Evolutionary conservation across 2,797 vertebrate species (phyloP).

Genomic region (Crenuchus spilurus): DNA sequence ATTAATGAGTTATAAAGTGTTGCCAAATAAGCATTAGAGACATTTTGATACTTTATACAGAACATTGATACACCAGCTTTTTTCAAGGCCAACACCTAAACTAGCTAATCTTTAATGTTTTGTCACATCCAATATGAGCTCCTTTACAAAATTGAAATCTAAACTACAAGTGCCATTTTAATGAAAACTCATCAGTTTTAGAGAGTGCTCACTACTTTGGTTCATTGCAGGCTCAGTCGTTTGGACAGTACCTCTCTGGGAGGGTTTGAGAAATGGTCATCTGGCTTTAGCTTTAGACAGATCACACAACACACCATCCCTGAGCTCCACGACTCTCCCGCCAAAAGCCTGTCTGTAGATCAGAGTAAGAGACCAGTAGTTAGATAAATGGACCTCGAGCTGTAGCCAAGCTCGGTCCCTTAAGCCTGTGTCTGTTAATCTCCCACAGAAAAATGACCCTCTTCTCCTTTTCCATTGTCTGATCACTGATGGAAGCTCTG

Average conservation of each 20-base stretch:
- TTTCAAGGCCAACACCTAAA: too few relatives aligned
- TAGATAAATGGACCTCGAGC: slow-evolving; percentile 25
- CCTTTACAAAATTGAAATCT: too few relatives aligned
- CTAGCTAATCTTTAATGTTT: too few relatives aligned
- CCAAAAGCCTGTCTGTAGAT: slow-evolving; percentile 15
- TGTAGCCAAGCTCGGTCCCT: slow-evolving; percentile 24
- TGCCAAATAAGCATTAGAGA: too few relatives aligned
- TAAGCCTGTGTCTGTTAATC: slow-evolving; percentile 16
- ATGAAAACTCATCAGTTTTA: neutral
- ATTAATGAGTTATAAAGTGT: too few relatives aligned
- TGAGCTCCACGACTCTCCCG: neutral
- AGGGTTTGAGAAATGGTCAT: slow-evolving; percentile 5
- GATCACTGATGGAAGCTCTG: slow-evolving; percentile 24
- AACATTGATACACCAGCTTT: too few relatives aligned
- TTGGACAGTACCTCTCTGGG: too few relatives aligned
- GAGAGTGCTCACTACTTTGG: too few relatives aligned
- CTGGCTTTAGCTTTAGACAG: neutral
- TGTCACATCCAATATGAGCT: too few relatives aligned
- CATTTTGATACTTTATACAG: too few relatives aligned
- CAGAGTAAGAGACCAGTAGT: slow-evolving; percentile 1
- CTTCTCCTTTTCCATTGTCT: slow-evolving; percentile 10
- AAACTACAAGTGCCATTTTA: too few relatives aligned
- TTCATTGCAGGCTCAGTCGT: too few relatives aligned
- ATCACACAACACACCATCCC: neutral
- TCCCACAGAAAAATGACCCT: slow-evolving; percentile 20